Percentiles rank a stretch among this genome's conserved stretches.
These are phyloP conservation scores for Etheostoma perlongum DNA, from an alignment of 2,797 vertebrate species.

Conservation along the genomic window DNA sequence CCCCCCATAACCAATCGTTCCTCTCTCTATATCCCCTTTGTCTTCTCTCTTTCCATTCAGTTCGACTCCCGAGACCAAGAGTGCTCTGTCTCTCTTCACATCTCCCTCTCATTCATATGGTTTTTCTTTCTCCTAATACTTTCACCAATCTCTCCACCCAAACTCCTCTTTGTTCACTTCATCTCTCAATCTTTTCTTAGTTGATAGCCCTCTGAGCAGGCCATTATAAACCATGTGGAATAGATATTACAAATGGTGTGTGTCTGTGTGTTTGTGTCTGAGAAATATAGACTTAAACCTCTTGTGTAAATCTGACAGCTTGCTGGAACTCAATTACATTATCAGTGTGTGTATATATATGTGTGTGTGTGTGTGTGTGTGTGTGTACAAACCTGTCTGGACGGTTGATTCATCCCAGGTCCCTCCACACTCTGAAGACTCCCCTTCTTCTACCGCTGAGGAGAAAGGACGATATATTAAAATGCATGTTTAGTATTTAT, in stretches of 20 bases:
- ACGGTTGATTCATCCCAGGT: constrained; percentile 93
- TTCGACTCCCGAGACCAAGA: constrained; percentile 56
- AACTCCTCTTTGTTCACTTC: constrained; percentile 31
- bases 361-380: constrained; percentile 51
- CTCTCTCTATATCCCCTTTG: constrained; percentile 53
- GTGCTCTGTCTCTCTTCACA: constrained; percentile 47
- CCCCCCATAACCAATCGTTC: constrained; percentile 40
- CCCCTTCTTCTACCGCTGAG: constrained; percentile 94
- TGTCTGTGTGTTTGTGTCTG: constrained; percentile 52
- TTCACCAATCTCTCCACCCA: constrained; percentile 29
- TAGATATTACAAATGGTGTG: constrained; percentile 84
- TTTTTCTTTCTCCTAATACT: constrained; percentile 38
- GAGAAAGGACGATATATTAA: constrained; percentile 35
- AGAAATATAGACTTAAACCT: constrained; percentile 38
- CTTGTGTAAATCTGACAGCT: constrained; percentile 39
- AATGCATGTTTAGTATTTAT: neutral
- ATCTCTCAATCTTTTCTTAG: constrained; percentile 31
- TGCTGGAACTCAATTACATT: constrained; percentile 28
- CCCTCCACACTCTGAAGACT: constrained; percentile 92
- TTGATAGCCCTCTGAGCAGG: constrained; percentile 60
- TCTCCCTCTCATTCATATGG: constrained; percentile 41
- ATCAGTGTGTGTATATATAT: constrained; percentile 31
- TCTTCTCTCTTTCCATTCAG: constrained; percentile 65
- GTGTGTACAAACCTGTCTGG: constrained; percentile 91
- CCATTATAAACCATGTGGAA: constrained; percentile 89